Conservation (phyloP, 2,888 invertebrate genomes). For the Acrobasis suavella region DNA sequence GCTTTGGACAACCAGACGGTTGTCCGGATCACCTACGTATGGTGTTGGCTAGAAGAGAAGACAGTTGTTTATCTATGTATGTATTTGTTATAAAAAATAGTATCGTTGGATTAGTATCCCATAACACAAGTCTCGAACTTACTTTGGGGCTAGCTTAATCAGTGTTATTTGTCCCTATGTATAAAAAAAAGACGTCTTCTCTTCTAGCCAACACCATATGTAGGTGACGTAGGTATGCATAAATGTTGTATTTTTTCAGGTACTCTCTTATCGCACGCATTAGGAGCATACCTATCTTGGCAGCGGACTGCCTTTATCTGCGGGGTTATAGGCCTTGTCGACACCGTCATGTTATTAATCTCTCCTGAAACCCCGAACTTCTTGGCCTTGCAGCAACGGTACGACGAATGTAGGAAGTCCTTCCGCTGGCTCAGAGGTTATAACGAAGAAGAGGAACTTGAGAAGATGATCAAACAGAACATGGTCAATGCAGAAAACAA, state of each 20-base stretch:
- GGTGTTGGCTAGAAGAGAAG: too few species aligned
- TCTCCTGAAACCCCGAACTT: conserved; percentile 82
- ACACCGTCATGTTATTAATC: conserved; percentile 38
- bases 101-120: too few species aligned
- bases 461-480: conserved; percentile 32
- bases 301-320: conserved; percentile 63
- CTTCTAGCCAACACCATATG: too few species aligned
- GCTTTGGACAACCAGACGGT: too few species aligned
- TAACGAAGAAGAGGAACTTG: conserved; percentile 53
- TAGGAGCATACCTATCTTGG: conserved; percentile 79
- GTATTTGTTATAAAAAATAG: too few species aligned
- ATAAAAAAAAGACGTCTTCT: too few species aligned
- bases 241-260: conserved; percentile 68
- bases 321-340: conserved; percentile 52
- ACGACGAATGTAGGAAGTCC: conserved; percentile 66
- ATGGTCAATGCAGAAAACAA: background rate
- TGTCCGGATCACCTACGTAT: too few species aligned
- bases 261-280: conserved; percentile 73
- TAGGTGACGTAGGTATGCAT: too few species aligned
- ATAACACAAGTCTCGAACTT: too few species aligned
- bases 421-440: conserved; percentile 69
- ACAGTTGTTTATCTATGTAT: too few species aligned
- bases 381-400: conserved; percentile 71
- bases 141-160: too few species aligned
- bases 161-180: too few species aligned